Evolutionary conservation across 2,888 invertebrate species (phyloP).

Genomic region (Actias luna): DNA sequence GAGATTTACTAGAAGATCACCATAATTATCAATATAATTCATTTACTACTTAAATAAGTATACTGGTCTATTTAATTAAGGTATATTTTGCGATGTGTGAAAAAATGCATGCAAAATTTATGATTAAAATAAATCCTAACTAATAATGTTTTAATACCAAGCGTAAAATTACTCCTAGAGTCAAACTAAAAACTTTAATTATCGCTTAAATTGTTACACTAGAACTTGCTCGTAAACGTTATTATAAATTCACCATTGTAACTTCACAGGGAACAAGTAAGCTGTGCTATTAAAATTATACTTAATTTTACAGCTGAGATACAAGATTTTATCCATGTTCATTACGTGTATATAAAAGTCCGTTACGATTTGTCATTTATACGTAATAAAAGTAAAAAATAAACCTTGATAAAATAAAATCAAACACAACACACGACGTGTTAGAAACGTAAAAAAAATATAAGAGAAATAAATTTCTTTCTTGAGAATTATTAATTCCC

Average conservation of each 20-base stretch:
- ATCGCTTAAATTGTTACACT: conserved; percentile 31
- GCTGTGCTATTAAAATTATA: conserved; percentile 49
- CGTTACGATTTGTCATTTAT: conserved; percentile 55
- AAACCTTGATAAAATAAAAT: conserved; percentile 22
- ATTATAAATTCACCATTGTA: conserved; percentile 33
- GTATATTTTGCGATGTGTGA: not conserved
- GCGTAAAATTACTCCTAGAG: conserved; percentile 22
- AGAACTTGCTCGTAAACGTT: conserved; percentile 38
- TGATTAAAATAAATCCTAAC: too few relatives aligned
- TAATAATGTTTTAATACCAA: not conserved
- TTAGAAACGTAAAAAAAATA: conserved; percentile 8
- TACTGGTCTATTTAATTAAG: not conserved
- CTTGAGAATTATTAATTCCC: not conserved
- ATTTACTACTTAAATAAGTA: not conserved
- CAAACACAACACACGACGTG: conserved; percentile 9
- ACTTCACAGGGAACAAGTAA: conserved; percentile 34
- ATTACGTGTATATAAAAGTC: conserved; percentile 47
- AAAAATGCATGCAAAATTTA: not conserved
- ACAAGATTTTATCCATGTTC: conserved; percentile 43
- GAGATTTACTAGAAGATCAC: too few relatives aligned
- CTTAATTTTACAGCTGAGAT: conserved; percentile 47
- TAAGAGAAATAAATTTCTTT: conserved; percentile 4
- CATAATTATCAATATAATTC: too few relatives aligned
- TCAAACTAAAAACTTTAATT: conserved; percentile 27
- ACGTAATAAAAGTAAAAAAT: conserved; percentile 31